Conservation (phyloP, 2,797 vertebrate genomes). For the Harpagifer antarcticus region DNA sequence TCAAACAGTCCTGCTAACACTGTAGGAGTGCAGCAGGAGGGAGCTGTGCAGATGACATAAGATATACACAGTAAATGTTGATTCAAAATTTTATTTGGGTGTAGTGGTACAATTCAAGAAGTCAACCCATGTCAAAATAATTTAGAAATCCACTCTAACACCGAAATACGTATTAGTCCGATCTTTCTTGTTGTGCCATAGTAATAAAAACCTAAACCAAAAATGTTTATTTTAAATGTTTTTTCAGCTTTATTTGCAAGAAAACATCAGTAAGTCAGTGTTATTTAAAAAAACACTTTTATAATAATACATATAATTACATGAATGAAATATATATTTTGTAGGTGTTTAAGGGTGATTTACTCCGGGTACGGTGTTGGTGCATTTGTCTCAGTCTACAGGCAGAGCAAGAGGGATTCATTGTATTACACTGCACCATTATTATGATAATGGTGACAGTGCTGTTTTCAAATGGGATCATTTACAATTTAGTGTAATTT, state of each 20-base stretch:
- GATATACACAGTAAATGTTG: background rate
- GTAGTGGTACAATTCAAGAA: background rate
- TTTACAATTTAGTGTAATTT: slow-evolving; percentile 66
- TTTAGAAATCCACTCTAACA: background rate
- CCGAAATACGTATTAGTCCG: background rate
- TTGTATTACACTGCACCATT: slow-evolving; percentile 50
- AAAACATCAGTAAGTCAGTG: background rate
- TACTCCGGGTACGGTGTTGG: background rate
- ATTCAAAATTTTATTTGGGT: background rate
- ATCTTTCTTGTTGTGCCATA: background rate
- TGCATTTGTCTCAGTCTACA: slow-evolving; percentile 16
- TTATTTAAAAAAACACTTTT: background rate
- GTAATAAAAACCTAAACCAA: background rate
- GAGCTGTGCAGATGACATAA: slow-evolving; percentile 4
- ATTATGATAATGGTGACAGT: slow-evolving; percentile 61
- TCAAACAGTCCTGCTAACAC: slow-evolving; percentile 29
- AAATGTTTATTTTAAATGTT: background rate
- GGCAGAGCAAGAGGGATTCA: slow-evolving; percentile 36
- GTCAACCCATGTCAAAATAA: background rate
- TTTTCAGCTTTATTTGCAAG: background rate
- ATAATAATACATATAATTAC: background rate
- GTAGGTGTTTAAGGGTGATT: background rate
- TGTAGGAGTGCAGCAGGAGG: background rate
- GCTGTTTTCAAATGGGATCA: slow-evolving; percentile 51
- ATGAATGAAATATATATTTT: too few species aligned